Percentiles rank a stretch among this genome's conserved stretches.
These are phyloP conservation scores for Drosophila littoralis DNA, from an alignment of 1,140 invertebrate genomes.

Conservation along the genomic window DNA sequence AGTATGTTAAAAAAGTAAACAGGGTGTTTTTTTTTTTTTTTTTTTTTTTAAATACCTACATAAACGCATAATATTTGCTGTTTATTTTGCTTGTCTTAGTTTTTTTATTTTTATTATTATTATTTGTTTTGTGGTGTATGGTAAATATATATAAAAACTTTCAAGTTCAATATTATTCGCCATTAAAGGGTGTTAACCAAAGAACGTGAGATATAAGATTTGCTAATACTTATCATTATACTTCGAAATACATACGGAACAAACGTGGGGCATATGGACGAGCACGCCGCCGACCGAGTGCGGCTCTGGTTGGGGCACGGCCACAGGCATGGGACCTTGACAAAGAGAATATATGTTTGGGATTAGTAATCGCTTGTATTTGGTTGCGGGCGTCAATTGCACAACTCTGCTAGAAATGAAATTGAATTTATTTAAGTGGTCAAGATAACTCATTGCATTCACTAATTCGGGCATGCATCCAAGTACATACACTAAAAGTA, in stretches of 20 bases:
- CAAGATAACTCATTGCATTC: conserved; percentile 74
- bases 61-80: conserved; percentile 62
- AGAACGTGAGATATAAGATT: conserved; percentile 55
- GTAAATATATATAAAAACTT: conserved; percentile 36
- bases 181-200: conserved; percentile 65
- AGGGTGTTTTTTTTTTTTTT: conserved; percentile 53
- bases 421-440: conserved; percentile 62
- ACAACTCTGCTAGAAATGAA: conserved; percentile 66
- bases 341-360: conserved; percentile 48
- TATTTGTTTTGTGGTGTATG: conserved; percentile 37
- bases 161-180: conserved; percentile 50
- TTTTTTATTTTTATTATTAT: conserved; percentile 17
- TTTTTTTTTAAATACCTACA: conserved; percentile 66
- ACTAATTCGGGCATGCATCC: conserved; percentile 72
- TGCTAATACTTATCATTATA: conserved; percentile 27
- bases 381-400: conserved; percentile 27
- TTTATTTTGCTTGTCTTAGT: conserved; percentile 18
- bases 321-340: conserved; percentile 83
- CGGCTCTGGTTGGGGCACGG: conserved; percentile 86
- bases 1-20: conserved; percentile 40
- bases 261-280: conserved; percentile 95
- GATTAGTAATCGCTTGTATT: conserved; percentile 49
- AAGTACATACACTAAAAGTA: conserved; percentile 60
- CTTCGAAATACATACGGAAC: conserved; percentile 86
- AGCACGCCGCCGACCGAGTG: conserved; percentile 92